These are phyloP conservation scores for Onychomys torridus DNA, from an alignment of 2,797 vertebrate species.

Conservation along the genomic window DNA sequence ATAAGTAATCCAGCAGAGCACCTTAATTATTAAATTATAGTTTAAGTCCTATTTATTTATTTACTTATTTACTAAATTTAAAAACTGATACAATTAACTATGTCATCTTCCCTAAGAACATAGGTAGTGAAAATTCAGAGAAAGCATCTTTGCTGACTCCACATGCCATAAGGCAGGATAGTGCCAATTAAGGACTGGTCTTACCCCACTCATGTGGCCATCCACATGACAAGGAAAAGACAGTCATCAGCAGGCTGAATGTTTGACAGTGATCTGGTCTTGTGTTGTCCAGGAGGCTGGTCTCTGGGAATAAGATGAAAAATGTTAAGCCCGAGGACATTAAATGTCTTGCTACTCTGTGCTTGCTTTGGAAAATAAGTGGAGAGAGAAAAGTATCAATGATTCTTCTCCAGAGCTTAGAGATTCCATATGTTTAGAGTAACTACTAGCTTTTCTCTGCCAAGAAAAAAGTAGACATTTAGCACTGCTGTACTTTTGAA, in stretches of 20 bases:
- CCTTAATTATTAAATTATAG: neutral
- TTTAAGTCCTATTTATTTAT: neutral
- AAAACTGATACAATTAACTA: neutral
- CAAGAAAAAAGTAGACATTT: neutral
- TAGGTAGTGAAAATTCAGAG: slow-evolving; percentile 5
- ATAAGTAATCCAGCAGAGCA: neutral
- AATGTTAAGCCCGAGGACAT: neutral
- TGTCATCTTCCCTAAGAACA: neutral
- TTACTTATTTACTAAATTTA: neutral
- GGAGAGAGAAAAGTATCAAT: neutral
- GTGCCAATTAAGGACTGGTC: neutral
- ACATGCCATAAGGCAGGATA: neutral
- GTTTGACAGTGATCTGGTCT: slow-evolving; percentile 8
- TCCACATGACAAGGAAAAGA: neutral
- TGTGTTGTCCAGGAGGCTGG: neutral
- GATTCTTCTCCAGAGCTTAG: neutral
- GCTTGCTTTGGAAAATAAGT: neutral
- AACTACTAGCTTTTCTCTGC: neutral
- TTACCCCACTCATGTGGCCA: neutral
- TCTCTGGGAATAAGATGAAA: slow-evolving; percentile 33
- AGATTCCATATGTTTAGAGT: neutral
- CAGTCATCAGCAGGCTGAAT: neutral
- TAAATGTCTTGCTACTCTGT: slow-evolving; percentile 4
- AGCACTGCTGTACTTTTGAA: neutral
- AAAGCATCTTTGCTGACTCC: neutral